Conservation (phyloP, 1,140 invertebrate genomes). For the Dreissena rostriformis region DNA sequence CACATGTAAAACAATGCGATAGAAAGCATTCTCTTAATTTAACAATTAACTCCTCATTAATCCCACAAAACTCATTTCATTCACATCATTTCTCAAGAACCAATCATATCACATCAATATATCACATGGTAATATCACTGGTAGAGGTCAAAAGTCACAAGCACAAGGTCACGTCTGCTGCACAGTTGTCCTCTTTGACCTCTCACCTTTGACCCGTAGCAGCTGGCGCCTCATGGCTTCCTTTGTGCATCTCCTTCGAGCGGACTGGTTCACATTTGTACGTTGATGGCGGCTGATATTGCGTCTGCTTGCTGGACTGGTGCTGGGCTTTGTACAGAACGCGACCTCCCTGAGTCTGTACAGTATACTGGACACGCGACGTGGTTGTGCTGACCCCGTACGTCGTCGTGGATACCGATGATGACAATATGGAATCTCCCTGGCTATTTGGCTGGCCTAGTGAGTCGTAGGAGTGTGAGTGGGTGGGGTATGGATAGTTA, state of each 20-base stretch:
- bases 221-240: conserved; percentile 35
- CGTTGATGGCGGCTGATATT: conserved; percentile 50
- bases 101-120: conserved; percentile 33
- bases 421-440: not conserved
- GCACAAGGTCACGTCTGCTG: conserved; percentile 52
- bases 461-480: conserved; percentile 11
- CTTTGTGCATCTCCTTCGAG: conserved; percentile 14
- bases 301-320: conserved; percentile 53
- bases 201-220: conserved; percentile 52
- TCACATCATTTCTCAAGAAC: conserved; percentile 4
- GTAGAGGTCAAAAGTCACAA: conserved; percentile 2
- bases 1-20: not conserved
- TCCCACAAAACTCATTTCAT: not conserved
- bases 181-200: conserved; percentile 7
- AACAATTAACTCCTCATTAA: not conserved
- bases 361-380: conserved; percentile 49
- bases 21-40: conserved; percentile 9
- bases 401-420: conserved; percentile 15
- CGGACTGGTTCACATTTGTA: conserved; percentile 56
- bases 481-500: conserved; percentile 20
- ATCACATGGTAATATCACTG: not conserved
- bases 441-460: not conserved
- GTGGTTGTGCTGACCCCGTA: conserved; percentile 43
- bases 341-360: conserved; percentile 42
- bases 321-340: conserved; percentile 55